These are phyloP conservation scores for Caradrina clavipalpis DNA, from an alignment of 2,888 invertebrate species.

Conservation along the genomic window DNA sequence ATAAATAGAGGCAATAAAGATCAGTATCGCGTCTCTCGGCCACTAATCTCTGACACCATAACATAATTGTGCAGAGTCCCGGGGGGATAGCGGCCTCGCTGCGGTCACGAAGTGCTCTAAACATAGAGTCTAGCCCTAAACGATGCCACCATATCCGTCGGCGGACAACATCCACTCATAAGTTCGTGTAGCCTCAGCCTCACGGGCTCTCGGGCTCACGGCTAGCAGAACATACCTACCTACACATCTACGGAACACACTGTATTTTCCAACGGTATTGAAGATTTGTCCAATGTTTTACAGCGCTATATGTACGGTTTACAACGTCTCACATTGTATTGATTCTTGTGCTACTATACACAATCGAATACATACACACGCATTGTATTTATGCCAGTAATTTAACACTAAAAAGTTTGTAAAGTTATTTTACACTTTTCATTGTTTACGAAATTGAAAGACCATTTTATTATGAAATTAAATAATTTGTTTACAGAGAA, in stretches of 20 bases:
- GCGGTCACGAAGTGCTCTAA: slow-evolving; percentile 87
- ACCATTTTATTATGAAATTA: too few species aligned
- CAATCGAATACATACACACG: slow-evolving; percentile 23
- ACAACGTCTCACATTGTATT: slow-evolving; percentile 57
- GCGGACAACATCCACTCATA: slow-evolving; percentile 79
- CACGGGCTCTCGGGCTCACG: slow-evolving; percentile 71
- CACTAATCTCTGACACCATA: slow-evolving; percentile 85
- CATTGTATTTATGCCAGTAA: slow-evolving; percentile 39
- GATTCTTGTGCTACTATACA: slow-evolving; percentile 53
- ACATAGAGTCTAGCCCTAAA: slow-evolving; percentile 86
- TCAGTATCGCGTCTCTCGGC: slow-evolving; percentile 74
- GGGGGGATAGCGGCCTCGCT: slow-evolving; percentile 72
- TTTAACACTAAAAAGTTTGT: background rate
- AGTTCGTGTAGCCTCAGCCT: slow-evolving; percentile 75
- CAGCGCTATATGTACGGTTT: slow-evolving; percentile 55
- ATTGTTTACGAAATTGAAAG: slow-evolving; percentile 5
- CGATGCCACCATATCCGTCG: slow-evolving; percentile 88
- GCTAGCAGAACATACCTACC: slow-evolving; percentile 54
- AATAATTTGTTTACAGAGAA: background rate
- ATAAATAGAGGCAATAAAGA: slow-evolving; percentile 77
- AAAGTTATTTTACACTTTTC: background rate
- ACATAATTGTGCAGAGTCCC: slow-evolving; percentile 86
- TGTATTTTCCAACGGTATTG: slow-evolving; percentile 60
- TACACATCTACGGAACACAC: slow-evolving; percentile 28
- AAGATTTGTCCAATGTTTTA: slow-evolving; percentile 65